Base-by-base conservation (phyloP, 2,888 invertebrate genomes). In the Yponomeuta evonymella region DNA sequence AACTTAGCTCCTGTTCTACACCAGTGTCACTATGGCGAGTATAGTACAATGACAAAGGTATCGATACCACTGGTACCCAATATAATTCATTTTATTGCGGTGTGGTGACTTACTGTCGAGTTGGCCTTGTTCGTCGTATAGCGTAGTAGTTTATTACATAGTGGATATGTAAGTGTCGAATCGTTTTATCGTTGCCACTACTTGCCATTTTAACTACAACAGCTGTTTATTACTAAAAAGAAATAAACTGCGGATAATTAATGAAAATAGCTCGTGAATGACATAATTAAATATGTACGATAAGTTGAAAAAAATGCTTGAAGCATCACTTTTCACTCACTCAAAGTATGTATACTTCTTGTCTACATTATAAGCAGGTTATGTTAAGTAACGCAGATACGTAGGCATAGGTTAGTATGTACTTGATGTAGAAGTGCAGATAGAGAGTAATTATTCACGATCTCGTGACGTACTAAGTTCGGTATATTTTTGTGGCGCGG, bases 401-500 rank as follows among this genome's bases (percentile, higher is more conserved):
- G 33, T 33, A 33, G 33, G 33, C 33, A 4, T 33, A 33, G 33
- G 33, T 33, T 33, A 33, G 33, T 33, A 33, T 43, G 6, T 43
- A 8, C 43, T 23, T 23, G 23, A 23, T 23, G 23, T 23, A 23
- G 23, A 23, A 1, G 4, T 15, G 51, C 3, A 58, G 12, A 58
- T 15, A 15, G 5, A 12, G 51, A 2, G 5, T 3, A 15, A 58
- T 12, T 12, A 58, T 58, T 58, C 12, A 12, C 51, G 51, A 23
- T 23, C 3, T 58, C 51, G 51, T 15, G 51, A 58, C 51, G 51
- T 58, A 58, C 51, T 15, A 58, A 58, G 3, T 2, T 58, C 51
- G 12, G 12, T 12, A 15, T 12, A 15, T 12, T 58, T 58, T 15
- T 15, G 51, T 69, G 6, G 10, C 69, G 86, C 90, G 88, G 86